Percentiles rank a stretch among this genome's conserved stretches.
phyloP scores from a whole-genome alignment of 2,888 invertebrate genomes.

The Acanthopleura granulata region DNA sequence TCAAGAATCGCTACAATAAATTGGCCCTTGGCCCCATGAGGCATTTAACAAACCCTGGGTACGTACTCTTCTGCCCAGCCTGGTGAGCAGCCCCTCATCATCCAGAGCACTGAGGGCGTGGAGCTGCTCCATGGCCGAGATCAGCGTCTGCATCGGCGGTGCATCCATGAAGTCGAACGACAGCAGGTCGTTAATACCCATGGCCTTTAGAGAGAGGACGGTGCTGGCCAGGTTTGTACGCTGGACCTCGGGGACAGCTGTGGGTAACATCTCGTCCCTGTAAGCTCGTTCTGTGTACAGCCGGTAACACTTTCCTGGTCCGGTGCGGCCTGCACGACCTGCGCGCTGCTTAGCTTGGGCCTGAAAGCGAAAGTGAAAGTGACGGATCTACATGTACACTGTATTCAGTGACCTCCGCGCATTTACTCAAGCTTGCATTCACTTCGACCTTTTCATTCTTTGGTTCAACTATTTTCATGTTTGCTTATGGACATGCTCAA shows the following conservation, averaged over 20 bases:
- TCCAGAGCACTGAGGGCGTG: conserved; percentile 97
- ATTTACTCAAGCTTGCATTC: too few species aligned
- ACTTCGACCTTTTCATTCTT: too few species aligned
- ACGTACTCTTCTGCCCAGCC: conserved; percentile 75
- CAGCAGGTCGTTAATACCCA: conserved; percentile 98
- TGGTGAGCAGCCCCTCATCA: conserved; percentile 76
- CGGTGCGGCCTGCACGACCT: conserved; percentile 96
- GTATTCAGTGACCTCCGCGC: too few species aligned
- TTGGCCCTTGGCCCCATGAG: too few species aligned
- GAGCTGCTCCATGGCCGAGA: conserved; percentile 96
- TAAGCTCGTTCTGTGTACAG: conserved; percentile 98
- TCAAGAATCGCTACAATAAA: too few species aligned
- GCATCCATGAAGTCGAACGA: conserved; percentile 99
- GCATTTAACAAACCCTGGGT: too few species aligned
- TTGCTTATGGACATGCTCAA: too few species aligned
- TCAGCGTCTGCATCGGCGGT: conserved; percentile 96
- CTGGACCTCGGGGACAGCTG: conserved; percentile 94
- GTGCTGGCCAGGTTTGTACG: conserved; percentile 97
- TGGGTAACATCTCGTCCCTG: conserved; percentile 93
- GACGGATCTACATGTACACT: too few species aligned
- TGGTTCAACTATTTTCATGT: too few species aligned
- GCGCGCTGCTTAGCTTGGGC: conserved; percentile 98
- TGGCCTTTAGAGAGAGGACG: conserved; percentile 95
- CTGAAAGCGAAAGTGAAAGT: conserved; percentile 62
- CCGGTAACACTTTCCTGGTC: conserved; percentile 97